Conservation (phyloP, 1,140 invertebrate genomes). For the Trichogramma pretiosum region DNA sequence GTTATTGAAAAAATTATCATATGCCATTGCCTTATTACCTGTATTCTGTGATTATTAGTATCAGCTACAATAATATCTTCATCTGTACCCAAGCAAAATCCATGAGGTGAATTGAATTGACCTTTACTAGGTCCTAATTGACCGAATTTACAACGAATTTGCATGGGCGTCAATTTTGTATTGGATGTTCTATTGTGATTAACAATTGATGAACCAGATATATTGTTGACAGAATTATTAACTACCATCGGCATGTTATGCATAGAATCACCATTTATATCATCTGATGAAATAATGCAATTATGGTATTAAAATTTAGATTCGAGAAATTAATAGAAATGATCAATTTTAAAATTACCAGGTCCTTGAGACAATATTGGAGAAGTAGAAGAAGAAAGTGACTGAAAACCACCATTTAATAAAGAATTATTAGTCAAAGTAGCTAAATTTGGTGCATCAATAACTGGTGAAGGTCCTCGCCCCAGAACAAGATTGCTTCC, state of each 20-base stretch:
- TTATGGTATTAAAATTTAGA: background rate
- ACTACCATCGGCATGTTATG: slow-evolving; percentile 37
- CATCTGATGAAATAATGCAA: slow-evolving; percentile 29
- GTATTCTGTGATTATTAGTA: slow-evolving; percentile 92
- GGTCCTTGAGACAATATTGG: slow-evolving; percentile 49
- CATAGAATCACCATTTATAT: slow-evolving; percentile 39
- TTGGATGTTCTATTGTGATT: slow-evolving; percentile 53
- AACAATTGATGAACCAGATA: slow-evolving; percentile 44
- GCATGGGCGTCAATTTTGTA: slow-evolving; percentile 66
- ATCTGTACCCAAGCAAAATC: slow-evolving; percentile 88
- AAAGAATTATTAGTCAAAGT: slow-evolving; percentile 43
- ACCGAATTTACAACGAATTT: slow-evolving; percentile 87
- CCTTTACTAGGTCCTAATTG: slow-evolving; percentile 81
- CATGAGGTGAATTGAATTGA: slow-evolving; percentile 94
- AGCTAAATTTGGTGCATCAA: slow-evolving; percentile 42
- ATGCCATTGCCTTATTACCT: slow-evolving; percentile 48
- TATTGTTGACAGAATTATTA: slow-evolving; percentile 29
- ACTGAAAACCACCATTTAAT: slow-evolving; percentile 47
- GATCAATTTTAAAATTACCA: slow-evolving; percentile 23
- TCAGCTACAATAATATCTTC: slow-evolving; percentile 94
- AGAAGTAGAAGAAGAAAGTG: slow-evolving; percentile 53
- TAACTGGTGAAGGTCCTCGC: slow-evolving; percentile 46
- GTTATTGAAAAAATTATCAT: slow-evolving; percentile 10
- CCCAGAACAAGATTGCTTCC: slow-evolving; percentile 39
- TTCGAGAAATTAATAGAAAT: background rate